Conservation (phyloP, 2,797 vertebrate species). For the Sebastes variabilis region DNA sequence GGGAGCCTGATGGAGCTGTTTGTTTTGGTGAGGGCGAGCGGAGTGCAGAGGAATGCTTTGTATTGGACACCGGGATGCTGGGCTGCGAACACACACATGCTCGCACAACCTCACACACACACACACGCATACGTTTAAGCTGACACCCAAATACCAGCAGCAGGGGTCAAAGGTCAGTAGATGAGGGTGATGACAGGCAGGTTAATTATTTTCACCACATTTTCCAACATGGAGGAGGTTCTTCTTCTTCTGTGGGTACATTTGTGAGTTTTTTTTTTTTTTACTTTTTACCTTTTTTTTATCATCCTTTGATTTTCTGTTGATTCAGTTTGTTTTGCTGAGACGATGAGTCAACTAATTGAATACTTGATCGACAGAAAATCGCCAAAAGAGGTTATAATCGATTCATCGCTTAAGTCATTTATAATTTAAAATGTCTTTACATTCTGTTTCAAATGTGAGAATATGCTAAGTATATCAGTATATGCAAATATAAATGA, state of each 20-base stretch:
- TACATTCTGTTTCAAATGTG: neutral
- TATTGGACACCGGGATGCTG: constrained; percentile 56
- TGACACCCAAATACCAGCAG: constrained; percentile 51
- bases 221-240: neutral
- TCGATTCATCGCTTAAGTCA: neutral
- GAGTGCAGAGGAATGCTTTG: constrained; percentile 70
- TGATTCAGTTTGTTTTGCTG: neutral
- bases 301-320: neutral
- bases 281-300: neutral
- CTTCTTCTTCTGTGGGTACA: neutral
- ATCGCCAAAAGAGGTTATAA: neutral
- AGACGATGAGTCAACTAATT: neutral
- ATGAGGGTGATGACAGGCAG: constrained; percentile 17
- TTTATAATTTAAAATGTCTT: neutral
- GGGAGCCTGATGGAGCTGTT: constrained; percentile 72
- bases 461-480: neutral
- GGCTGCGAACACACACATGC: constrained; percentile 34
- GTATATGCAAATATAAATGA: neutral
- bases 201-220: constrained; percentile 6
- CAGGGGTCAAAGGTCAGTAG: constrained; percentile 41
- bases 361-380: neutral
- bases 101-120: constrained; percentile 4
- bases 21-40: constrained; percentile 74
- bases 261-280: neutral
- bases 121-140: constrained; percentile 14